Evolutionary conservation across 1,140 invertebrate genomes (phyloP), one percentile per base, ranked within the genome.

Genomic region (Aradophagus sp.): DNA sequence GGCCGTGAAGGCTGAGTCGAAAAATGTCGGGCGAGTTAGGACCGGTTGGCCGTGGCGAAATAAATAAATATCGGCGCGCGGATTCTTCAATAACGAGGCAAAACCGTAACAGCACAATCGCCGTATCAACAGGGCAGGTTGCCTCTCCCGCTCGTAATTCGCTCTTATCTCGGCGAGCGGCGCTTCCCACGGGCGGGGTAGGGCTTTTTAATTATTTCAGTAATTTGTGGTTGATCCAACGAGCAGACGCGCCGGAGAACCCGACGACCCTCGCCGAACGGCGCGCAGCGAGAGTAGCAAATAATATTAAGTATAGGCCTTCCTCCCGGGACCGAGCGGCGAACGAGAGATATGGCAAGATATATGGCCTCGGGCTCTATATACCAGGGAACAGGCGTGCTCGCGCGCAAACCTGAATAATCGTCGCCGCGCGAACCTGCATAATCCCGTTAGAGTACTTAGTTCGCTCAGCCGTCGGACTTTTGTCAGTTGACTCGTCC

Each of bases 241-340:
- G 67, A 75, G 48, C 62, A 65, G 65, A 69, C 61, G 68, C 31
- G 55, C 4, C 20, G 44, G 20, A 56, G 36, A 52, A 72, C 68
- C 63, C 59, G 63, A 62, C 75, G 62, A 73, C 58, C 68, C 69
- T 68, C 50, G 44, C 47, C 73, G 52, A 59, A 36, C 42, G 31
- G 27, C 14, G 27, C 27, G 6, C 6, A 52, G 58, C 42, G 59
- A 71, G 83, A 76, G 80, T 82, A 82, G 80, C 82, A 81, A 83
- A 80, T 83, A 84, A 84, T 84, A 83, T 80, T 84, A 84, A 84
- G 82, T 84, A 84, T 84, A 84, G 83, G 77, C 74, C 79, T 75
- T 71, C 62, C 63, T 59, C 62, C 38, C 61, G 59, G 38, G 52
- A 36, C 45, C 39, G 58, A 44, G 61, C 53, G 34, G 27, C 68